phyloP scores from a whole-genome alignment of 2,113 vertebrate genomes.

The Acanthisitta chloris region DNA sequence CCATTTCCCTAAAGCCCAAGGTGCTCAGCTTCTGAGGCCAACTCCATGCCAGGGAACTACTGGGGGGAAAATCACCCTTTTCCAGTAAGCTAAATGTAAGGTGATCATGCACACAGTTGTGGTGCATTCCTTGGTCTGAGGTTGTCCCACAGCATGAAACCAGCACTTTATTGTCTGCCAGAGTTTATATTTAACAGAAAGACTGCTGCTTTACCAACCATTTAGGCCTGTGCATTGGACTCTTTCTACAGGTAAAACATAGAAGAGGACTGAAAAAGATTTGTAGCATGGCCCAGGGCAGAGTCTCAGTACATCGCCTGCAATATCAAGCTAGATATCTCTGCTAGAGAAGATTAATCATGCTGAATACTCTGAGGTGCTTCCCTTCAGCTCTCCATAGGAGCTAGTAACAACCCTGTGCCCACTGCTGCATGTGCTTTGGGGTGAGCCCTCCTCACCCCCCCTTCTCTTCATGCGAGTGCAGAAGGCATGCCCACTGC shows the following conservation, averaged over 20 bases:
- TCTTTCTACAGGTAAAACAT: neutral
- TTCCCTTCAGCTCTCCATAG: neutral
- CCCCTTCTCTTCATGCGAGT: neutral
- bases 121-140: neutral
- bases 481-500: neutral
- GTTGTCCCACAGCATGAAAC: neutral
- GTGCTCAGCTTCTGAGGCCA: neutral
- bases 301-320: neutral
- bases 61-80: neutral
- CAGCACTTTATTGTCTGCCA: neutral
- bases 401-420: neutral
- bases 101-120: neutral
- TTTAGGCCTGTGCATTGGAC: neutral
- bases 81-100: neutral
- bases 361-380: rapidly evolving
- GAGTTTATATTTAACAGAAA: neutral
- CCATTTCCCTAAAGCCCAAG: neutral
- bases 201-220: neutral
- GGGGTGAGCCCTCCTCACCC: neutral
- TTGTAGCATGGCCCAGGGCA: neutral
- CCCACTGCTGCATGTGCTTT: neutral
- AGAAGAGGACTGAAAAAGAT: neutral
- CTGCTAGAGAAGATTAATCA: neutral
- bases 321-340: rapidly evolving
- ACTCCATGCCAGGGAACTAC: neutral